Base-by-base conservation (phyloP, 2,797 vertebrate species). In the Danio tinwini region DNA sequence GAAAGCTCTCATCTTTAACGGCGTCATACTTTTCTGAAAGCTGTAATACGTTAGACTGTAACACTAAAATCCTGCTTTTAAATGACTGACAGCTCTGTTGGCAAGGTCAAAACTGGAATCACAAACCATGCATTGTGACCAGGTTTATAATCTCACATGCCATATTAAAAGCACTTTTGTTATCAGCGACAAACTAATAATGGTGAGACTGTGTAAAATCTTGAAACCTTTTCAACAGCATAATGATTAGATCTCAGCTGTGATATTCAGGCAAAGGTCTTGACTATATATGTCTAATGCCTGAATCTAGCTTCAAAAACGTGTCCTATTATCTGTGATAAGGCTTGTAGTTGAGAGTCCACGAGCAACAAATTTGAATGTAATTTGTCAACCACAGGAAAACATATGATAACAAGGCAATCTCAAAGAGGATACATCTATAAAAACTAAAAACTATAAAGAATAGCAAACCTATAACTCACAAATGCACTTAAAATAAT, bases 291-390 rank as follows among this genome's bases (percentile, higher is more conserved):
- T 77, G 7, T 17, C 45, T 5, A 44, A 17, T 21, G 65, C 42
- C 56, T 45, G 17, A 17, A 76, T 44, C 11, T 14, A 14, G 7
- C 11, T 14, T 59, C 16, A 42, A 4, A 53, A 16, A 45, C 13
- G 5, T 13, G n/a, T 7, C 13, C n/a, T 69, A 75, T 75, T 44
- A 62, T 16, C 61, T 37, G 63, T 75, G 70, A 81, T 85, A 83
- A 81, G 12, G 6, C 44, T 73, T 42, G 13, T 29, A 67, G 59
- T 11, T 37, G 50, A 74, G 14, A 73, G 78, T 42, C 37, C 55
- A 62, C n/a, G 37, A 11, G 2, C 17, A 17, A 68, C 16, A 58
- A 39, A 68, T 77, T 19, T 1, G 2, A 44, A 58, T 39, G 52
- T 19, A 40, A 45, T 50, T 62, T 12, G 56, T 58, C 11, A 71